phyloP scores from a whole-genome alignment of 2,888 invertebrate species.

The Achlya flavicornis region DNA sequence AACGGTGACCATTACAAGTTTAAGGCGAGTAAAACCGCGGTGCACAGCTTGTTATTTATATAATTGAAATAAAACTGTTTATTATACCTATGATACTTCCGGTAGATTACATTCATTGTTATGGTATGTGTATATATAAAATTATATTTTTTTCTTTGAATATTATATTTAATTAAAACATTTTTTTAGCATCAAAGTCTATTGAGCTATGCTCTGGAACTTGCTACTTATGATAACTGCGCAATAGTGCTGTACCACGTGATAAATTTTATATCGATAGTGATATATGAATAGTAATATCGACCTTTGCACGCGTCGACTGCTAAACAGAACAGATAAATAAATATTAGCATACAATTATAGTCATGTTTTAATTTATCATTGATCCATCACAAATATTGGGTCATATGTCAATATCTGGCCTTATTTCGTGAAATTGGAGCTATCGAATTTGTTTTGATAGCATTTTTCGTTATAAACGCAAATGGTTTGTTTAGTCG shows the following conservation, averaged over 20 bases:
- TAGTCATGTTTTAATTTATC: slow-evolving; percentile 13
- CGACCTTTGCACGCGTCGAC: slow-evolving; percentile 19
- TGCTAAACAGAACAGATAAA: slow-evolving; percentile 12
- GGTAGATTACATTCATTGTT: no score
- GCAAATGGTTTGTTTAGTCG: neutral
- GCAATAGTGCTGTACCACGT: slow-evolving; percentile 27
- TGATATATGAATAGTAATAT: slow-evolving; percentile 15
- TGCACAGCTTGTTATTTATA: no score
- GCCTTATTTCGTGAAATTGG: slow-evolving; percentile 5
- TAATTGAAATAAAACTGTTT: no score
- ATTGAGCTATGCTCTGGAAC: neutral
- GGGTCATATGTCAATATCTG: slow-evolving; percentile 10
- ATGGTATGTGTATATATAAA: no score
- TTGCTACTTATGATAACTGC: slow-evolving; percentile 15
- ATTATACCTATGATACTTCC: no score
- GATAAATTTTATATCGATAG: slow-evolving; percentile 21
- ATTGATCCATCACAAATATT: slow-evolving; percentile 9
- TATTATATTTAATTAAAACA: no score
- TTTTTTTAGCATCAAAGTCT: no score
- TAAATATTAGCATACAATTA: slow-evolving; percentile 12
- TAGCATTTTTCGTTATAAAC: neutral
- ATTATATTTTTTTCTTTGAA: no score
- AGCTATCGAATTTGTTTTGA: neutral
- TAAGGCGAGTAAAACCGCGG: no score
- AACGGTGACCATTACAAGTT: no score